Evolutionary conservation across 2,797 vertebrate genomes (phyloP).

Genomic region (Phyllotis vaccarum): DNA sequence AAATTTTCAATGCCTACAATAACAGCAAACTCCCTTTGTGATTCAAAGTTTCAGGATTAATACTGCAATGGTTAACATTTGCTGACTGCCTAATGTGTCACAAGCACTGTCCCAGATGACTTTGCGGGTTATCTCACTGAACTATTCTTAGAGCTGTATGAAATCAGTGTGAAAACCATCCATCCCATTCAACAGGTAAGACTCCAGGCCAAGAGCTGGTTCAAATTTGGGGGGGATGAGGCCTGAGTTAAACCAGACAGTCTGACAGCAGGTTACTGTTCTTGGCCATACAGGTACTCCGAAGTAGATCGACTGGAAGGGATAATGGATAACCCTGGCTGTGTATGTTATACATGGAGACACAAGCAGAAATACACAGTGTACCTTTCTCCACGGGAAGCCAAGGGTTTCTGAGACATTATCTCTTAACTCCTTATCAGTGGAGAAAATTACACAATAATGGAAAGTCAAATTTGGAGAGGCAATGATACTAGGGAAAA

Average conservation of each 20-base stretch:
- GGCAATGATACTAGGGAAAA: neutral
- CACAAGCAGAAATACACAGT: neutral
- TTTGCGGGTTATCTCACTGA: conserved; percentile 26
- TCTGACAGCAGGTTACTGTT: neutral
- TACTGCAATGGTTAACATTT: neutral
- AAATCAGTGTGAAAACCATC: conserved; percentile 39
- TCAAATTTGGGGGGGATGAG: neutral
- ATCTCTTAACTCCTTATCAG: conserved; percentile 26
- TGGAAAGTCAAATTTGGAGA: neutral
- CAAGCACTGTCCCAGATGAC: neutral
- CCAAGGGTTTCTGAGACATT: conserved; percentile 51
- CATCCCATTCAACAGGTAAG: neutral
- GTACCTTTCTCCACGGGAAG: neutral
- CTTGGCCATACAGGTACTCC: neutral
- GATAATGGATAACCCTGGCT: conserved; percentile 9
- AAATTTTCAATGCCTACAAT: conserved; percentile 12
- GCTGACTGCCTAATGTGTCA: neutral
- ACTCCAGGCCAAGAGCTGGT: neutral
- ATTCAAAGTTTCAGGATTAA: neutral
- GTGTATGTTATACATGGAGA: neutral
- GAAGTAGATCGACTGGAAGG: neutral
- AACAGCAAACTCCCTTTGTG: neutral
- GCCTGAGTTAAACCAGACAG: conserved; percentile 16
- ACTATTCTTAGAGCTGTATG: neutral
- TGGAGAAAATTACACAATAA: neutral